These are phyloP conservation scores for Carposina sasakii DNA, from an alignment of 1,140 invertebrate genomes.

Conservation along the genomic window DNA sequence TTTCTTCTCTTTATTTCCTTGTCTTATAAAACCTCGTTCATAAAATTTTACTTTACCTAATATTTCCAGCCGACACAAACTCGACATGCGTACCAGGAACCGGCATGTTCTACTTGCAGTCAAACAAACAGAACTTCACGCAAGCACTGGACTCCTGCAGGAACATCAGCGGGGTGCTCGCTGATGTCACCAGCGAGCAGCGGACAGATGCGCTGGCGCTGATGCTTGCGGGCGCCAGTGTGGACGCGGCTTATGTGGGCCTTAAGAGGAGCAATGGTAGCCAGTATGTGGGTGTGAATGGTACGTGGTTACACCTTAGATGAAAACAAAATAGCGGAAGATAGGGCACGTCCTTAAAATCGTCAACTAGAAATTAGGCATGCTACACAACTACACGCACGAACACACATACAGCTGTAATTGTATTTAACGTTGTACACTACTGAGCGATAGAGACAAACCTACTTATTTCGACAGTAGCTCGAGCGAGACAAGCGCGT, in stretches of 20 bases:
- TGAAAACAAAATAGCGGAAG: background rate
- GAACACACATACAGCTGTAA: too few species aligned
- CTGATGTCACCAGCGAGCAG: constrained; percentile 73
- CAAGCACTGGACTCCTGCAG: constrained; percentile 69
- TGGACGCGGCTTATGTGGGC: constrained; percentile 71
- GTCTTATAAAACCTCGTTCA: too few species aligned
- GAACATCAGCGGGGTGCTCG: constrained; percentile 72
- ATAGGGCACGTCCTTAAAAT: background rate
- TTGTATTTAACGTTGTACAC: too few species aligned
- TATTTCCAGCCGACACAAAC: constrained; percentile 68
- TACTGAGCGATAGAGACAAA: too few species aligned
- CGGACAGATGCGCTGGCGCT: constrained; percentile 73
- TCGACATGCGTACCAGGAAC: constrained; percentile 72
- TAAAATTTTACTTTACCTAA: too few species aligned
- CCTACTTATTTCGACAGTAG: too few species aligned
- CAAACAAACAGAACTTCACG: constrained; percentile 72
- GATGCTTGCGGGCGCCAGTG: constrained; percentile 40
- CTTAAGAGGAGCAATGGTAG: constrained; percentile 50
- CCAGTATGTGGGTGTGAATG: constrained; percentile 30
- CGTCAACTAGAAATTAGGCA: background rate
- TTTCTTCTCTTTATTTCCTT: too few species aligned
- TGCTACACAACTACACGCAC: background rate
- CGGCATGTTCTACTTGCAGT: constrained; percentile 74
- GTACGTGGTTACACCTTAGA: constrained; percentile 17
- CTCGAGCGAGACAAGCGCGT: too few species aligned